Evolutionary conservation across 23 tunicate genomes (phyloP), one percentile per base, ranked within the genome.

Genomic region (Clavelina lepadiformis): DNA sequence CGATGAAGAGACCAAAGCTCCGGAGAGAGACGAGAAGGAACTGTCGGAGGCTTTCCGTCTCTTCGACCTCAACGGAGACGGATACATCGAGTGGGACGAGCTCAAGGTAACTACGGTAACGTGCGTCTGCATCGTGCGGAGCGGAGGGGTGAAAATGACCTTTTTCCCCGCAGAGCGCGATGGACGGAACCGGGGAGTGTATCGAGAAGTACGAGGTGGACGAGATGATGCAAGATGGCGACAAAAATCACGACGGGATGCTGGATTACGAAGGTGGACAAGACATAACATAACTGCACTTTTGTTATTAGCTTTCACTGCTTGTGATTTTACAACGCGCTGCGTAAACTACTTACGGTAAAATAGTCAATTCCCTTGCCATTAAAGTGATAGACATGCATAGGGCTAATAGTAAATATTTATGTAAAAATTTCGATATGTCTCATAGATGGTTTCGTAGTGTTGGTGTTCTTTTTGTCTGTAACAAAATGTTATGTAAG

Each of bases 171-270:
- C 73, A 88, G 96, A 75, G 20, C 20, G 97, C 97, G 36, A 55
- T 89, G 83, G 82, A 67, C 33, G 97, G 97, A 55, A 89, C 97
- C 1, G 97, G 97, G 2, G 97, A 89, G 38, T 32, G 50, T 25
- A 51, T 89, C 1, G 92, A 91, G 36, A 77, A 67, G 55, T 91
- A 86, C 86, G 98, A 91, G 58, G 82, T 91, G 23, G 92, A 91
- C 56, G 98, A 91, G 29, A 82, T 91, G 92, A 91, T 91, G 98
- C 51, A 81, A 22, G 98, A 91, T 37, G 98, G 98, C 23, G 98
- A 91, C 71, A 91, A 91, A 73, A 91, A 91, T 58, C 81, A 83
- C 35, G 98, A 91, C 60, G 88, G 84, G 34, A 73, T 77, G 74
- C 47, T 91, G 11, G 98, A 91, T 38, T 91, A 82, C 46, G 98